These are phyloP conservation scores for Belgica antarctica DNA, from an alignment of 2,888 invertebrate species.

Conservation along the genomic window DNA sequence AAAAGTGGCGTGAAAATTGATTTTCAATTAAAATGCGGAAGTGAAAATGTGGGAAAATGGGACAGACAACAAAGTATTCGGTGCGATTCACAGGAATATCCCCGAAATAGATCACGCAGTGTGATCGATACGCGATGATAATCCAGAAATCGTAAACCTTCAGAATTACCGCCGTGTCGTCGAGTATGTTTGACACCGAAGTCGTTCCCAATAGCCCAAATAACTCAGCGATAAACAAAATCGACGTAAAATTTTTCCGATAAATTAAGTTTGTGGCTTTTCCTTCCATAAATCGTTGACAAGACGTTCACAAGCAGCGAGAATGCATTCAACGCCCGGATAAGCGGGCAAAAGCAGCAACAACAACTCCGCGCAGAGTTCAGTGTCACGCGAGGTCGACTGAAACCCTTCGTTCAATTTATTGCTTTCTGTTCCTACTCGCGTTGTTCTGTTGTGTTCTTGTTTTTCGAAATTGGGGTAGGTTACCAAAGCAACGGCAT, in stretches of 20 bases:
- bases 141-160: background rate
- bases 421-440: background rate
- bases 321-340: conserved; percentile 34
- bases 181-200: background rate
- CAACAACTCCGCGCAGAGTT: no score
- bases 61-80: background rate
- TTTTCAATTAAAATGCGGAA: background rate
- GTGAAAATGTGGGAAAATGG: background rate
- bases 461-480: conserved; percentile 11
- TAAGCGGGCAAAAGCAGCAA: background rate
- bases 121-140: background rate
- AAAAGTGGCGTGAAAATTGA: conserved; percentile 13
- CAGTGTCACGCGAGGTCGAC: conserved; percentile 37
- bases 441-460: conserved; percentile 25
- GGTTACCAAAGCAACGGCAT: conserved; percentile 31
- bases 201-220: conserved; percentile 17
- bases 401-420: conserved; percentile 23
- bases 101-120: background rate
- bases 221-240: background rate
- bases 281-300: background rate
- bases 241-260: background rate
- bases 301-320: background rate
- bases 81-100: background rate
- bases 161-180: conserved; percentile 8
- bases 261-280: background rate